Conservation (phyloP, 2,888 invertebrate genomes). For the Hydrotaea diabolus region DNA sequence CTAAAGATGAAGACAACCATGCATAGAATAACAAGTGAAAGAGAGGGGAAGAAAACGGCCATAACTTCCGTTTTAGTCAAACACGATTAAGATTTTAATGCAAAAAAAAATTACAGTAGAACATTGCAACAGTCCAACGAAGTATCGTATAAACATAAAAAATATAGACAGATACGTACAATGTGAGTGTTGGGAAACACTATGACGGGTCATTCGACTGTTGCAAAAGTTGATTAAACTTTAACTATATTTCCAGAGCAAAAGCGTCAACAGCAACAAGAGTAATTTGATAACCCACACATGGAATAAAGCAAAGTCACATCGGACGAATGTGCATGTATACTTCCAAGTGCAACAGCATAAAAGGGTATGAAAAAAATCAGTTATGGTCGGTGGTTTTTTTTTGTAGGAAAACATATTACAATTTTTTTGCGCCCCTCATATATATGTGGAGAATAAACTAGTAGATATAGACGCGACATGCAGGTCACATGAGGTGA, state of each 20-base stretch:
- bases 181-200: conserved; percentile 2
- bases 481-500: conserved; percentile 10
- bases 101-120: background rate
- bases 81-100: background rate
- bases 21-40: background rate
- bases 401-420: too few relatives aligned
- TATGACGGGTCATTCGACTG: conserved; percentile 40
- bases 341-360: background rate
- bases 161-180: background rate
- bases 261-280: conserved; percentile 15
- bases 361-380: background rate
- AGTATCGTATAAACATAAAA: background rate
- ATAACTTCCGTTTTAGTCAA: conserved; percentile 14
- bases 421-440: background rate
- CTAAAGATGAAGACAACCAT: background rate
- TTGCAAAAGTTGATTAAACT: conserved; percentile 65
- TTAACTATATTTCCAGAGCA: conserved; percentile 10
- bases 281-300: conserved; percentile 64
- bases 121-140: conserved; percentile 20
- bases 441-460: background rate
- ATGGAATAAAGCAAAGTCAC: background rate
- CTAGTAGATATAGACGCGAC: background rate
- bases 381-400: conserved; percentile 7
- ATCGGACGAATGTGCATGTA: background rate
- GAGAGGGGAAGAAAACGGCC: background rate